Base-by-base conservation (phyloP, 2,888 invertebrate genomes). In the Lasioglossum vierecki region DNA sequence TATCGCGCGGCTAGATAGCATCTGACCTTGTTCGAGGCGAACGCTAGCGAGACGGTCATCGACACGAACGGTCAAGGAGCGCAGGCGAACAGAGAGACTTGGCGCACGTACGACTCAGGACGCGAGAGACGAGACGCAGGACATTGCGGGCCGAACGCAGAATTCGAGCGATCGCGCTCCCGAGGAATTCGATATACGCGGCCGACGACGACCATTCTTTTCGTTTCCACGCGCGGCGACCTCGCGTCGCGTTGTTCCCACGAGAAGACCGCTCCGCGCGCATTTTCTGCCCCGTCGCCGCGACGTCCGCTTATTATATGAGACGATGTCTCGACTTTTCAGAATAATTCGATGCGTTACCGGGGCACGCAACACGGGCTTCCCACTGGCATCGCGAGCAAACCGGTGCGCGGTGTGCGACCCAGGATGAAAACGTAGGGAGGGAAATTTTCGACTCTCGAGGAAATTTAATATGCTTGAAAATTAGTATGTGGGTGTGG, bases 261-360 rank as follows among this genome's bases (percentile, higher is more conserved):
- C 91, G 91, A 80, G 85, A 85, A 57, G 57, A 68, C 71, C 83
- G 81, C 82, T n/a, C n/a, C 79, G 82, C 83, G 85, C 90, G 92
- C 26, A 6, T 60, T 60, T 60, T 30, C 60, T 60, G 60, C 60
- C 26, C 89, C 87, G 91, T 86, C 88, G 84, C 89, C 82, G 89
- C 86, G 73, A 92, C 92, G 92, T 92, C 92, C 92, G 92, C 92
- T 89, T 86, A 91, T 92, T 92, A 92, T 90, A 88, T 79, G 83
- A 78, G 80, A 87, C 85, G 90, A 90, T 88, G 88, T 86, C 84
- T 79, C 84, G 80, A 79, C 88, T 86, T 91, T 92, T 89, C 90
- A 91, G 85, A 90, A 92, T 92, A 90, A 91, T 92, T 91, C 86
- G 88, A 88, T 80, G 77, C 81, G 85, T 71, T 83, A 26, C 75